phyloP scores from a whole-genome alignment of 2,888 invertebrate genomes.

The Mamestra brassicae region DNA sequence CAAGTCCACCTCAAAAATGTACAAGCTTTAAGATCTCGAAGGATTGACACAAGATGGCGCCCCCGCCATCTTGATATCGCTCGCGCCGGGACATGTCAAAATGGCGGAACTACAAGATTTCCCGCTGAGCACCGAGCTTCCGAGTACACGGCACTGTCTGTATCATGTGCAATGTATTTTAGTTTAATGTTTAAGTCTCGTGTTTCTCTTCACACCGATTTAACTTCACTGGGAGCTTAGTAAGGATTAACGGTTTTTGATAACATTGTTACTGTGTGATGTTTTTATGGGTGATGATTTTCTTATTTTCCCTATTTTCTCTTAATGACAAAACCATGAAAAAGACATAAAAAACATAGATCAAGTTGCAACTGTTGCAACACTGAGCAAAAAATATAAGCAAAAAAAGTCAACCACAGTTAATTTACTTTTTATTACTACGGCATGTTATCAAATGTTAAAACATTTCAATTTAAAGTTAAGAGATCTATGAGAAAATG shows the following conservation, averaged over 20 bases:
- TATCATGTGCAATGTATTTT: constrained; percentile 34
- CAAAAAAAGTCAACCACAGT: too few species aligned
- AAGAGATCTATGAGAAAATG: too few species aligned
- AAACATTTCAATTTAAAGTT: too few species aligned
- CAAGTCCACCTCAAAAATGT: neutral
- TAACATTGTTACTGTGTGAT: neutral
- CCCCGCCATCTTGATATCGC: constrained; percentile 70
- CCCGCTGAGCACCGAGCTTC: constrained; percentile 68
- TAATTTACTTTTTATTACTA: too few species aligned
- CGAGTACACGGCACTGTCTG: constrained; percentile 35
- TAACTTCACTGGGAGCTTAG: constrained; percentile 4
- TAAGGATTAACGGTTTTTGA: neutral
- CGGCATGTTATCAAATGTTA: too few species aligned
- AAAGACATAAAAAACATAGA: too few species aligned
- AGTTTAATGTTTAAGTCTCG: constrained; percentile 5
- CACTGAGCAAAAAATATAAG: too few species aligned
- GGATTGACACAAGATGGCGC: constrained; percentile 38
- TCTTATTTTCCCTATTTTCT: too few species aligned
- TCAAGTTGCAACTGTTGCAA: too few species aligned
- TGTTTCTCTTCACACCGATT: constrained; percentile 10
- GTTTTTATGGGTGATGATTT: neutral
- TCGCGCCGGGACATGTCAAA: constrained; percentile 64
- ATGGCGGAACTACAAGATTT: constrained; percentile 67
- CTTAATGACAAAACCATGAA: too few species aligned
- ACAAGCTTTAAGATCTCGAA: neutral